Evolutionary conservation across 2,797 vertebrate genomes (phyloP).

Genomic region (Gorsachius magnificus): DNA sequence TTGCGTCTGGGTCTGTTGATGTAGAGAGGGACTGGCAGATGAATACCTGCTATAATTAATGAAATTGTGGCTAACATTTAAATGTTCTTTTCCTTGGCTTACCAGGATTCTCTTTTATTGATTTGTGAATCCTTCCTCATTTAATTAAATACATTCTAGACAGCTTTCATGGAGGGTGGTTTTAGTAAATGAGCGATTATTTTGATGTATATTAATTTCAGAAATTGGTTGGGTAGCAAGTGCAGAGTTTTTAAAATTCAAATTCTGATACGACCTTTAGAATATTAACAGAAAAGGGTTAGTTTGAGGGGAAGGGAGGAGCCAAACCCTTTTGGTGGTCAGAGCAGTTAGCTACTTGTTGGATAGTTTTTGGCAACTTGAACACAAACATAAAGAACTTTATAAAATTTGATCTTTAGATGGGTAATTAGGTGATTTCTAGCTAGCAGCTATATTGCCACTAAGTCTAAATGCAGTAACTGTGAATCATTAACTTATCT

Average conservation of each 20-base stretch:
- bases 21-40: neutral
- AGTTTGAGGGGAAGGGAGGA: neutral
- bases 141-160: neutral
- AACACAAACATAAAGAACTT: neutral
- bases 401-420: neutral
- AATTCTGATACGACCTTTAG: neutral
- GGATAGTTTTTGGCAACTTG: neutral
- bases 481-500: neutral
- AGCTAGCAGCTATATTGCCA: neutral
- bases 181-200: neutral
- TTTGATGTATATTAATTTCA: neutral
- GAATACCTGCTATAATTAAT: neutral
- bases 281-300: neutral
- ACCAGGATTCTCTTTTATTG: neutral
- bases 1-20: neutral
- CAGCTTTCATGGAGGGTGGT: neutral
- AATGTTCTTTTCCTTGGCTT: neutral
- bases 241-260: neutral
- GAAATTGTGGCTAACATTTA: neutral
- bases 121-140: neutral
- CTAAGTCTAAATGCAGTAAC: neutral
- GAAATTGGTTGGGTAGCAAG: neutral
- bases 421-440: neutral
- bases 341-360: neutral
- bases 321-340: neutral